Base-by-base conservation (phyloP, 2,113 vertebrate genomes). In the Amphilophus citrinellus region DNA sequence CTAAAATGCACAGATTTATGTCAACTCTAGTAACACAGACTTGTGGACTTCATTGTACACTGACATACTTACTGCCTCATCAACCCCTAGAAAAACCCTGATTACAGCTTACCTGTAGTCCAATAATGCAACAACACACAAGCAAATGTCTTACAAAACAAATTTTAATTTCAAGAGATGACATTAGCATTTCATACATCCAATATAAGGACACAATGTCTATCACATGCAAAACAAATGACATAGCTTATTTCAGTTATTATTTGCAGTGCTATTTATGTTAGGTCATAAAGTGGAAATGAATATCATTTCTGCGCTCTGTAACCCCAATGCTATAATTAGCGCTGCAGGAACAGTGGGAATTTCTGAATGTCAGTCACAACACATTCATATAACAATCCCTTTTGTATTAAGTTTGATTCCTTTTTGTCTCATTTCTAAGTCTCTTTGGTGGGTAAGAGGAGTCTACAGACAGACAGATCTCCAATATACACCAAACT, bases 131-230 rank as follows among this genome's bases (percentile, higher is more conserved):
- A 63, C 68, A 2, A 66, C 42, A 87, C 71, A 1, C 57, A 79
- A 32, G 47, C 10, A 73, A 56, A 73, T 73, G 35, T 84, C 53
- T 93, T 90, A 91, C 84, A 91, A 93, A 94, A 93, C 87, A 88
- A 65, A 39, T 82, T 94, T 95, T 94, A 93, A 91, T 95, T 94
- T 90, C 89, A 94, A 87, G 90, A 94, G 90, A 93, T 91, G 91
- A 92, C 84, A 92, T 93, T 84, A 91, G 89, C 90, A 90, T 93
- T 92, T 92, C 77, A 90, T 89, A 91, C 90, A 94, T 93, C 89
- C 86, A 90, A 84, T 79, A 87, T 83, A 83, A 90, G 86, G 83
- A 90, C 86, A 92, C 79, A 87, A 90, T 86, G 86, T 91, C 84
- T 78, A 86, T 89, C 90, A 93, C 94, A 93, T 94, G 93, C 94